Percentiles rank a stretch among this genome's conserved stretches.
phyloP scores from a whole-genome alignment of 2,888 invertebrate genomes.

The Drosophila ochracea region DNA sequence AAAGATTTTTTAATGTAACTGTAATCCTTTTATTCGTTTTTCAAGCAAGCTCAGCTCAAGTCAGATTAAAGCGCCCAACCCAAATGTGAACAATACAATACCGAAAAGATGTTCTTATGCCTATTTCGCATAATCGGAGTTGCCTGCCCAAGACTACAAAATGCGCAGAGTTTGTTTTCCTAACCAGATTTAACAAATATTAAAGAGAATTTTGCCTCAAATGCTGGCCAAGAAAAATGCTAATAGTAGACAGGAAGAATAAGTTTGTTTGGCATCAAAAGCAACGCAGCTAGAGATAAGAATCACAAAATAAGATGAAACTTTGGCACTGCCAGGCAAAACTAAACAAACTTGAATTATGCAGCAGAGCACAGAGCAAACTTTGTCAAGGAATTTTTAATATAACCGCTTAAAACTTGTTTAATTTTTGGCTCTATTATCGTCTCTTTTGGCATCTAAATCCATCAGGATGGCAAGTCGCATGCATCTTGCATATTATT shows the following conservation, averaged over 20 bases:
- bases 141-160: neutral
- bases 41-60: neutral
- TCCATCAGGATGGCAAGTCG: neutral
- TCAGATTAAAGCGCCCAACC: constrained; percentile 8
- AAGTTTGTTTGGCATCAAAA: constrained; percentile 8
- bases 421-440: constrained; percentile 5
- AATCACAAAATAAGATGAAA: constrained; percentile 23
- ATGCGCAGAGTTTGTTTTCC: neutral
- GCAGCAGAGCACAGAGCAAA: constrained; percentile 38
- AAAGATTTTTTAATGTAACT: neutral
- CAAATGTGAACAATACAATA: neutral
- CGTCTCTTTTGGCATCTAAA: constrained; percentile 2
- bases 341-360: constrained; percentile 38
- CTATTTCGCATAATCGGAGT: constrained; percentile 11
- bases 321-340: constrained; percentile 17
- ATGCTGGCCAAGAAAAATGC: constrained; percentile 15
- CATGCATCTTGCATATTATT: constrained; percentile 47
- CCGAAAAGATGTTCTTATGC: neutral
- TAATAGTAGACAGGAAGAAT: neutral
- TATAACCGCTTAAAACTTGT: constrained; percentile 39
- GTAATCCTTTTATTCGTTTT: constrained; percentile 15
- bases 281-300: neutral
- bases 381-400: constrained; percentile 54
- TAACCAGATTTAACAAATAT: constrained; percentile 19
- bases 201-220: constrained; percentile 10